Evolutionary conservation across 2,888 invertebrate species (phyloP).

Genomic region (Drosophila multiciliata): DNA sequence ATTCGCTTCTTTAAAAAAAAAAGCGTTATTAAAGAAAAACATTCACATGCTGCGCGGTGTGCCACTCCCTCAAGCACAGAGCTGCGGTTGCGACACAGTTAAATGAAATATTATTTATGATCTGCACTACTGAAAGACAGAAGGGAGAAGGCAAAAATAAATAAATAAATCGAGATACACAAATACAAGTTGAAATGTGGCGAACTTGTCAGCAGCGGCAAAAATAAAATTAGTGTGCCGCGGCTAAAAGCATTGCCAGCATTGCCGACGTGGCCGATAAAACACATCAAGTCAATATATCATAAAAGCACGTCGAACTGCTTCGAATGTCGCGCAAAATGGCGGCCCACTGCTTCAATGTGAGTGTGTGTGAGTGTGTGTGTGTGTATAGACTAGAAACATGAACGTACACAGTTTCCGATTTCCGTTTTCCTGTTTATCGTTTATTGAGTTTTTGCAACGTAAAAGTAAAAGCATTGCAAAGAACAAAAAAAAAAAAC

Average conservation of each 20-base stretch:
- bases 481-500: conserved; percentile 21
- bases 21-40: conserved; percentile 48
- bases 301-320: conserved; percentile 75
- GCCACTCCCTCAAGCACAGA: not conserved
- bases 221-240: conserved; percentile 74
- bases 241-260: conserved; percentile 67
- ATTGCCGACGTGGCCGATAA: conserved; percentile 63
- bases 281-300: conserved; percentile 77
- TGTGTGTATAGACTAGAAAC: conserved; percentile 57
- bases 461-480: conserved; percentile 73
- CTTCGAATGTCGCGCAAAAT: conserved; percentile 58
- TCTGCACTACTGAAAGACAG: conserved; percentile 6
- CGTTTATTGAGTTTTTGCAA: conserved; percentile 79
- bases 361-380: conserved; percentile 16
- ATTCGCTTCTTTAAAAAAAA: conserved; percentile 34
- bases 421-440: conserved; percentile 83
- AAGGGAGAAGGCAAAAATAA: not conserved
- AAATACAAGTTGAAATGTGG: conserved; percentile 33
- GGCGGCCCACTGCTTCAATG: conserved; percentile 42
- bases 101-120: conserved; percentile 57
- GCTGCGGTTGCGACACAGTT: conserved; percentile 45
- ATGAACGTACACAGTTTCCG: conserved; percentile 78
- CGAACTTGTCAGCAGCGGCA: conserved; percentile 46
- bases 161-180: conserved; percentile 20
- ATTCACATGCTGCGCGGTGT: conserved; percentile 10